Evolutionary conservation across 2,888 invertebrate genomes (phyloP).

Genomic region (Pterostichus madidus): DNA sequence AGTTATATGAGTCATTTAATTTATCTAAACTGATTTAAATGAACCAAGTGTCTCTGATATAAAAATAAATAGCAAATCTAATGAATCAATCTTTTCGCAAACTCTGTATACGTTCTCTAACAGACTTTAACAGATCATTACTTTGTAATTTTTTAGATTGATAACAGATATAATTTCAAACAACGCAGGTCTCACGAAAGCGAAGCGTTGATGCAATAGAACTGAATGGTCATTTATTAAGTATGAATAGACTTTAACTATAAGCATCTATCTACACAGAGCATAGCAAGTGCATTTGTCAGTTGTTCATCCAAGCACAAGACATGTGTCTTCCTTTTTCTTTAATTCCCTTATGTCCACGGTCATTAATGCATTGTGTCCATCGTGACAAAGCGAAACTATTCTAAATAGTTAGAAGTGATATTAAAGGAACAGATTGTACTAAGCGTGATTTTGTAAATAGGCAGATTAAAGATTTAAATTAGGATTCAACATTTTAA

Average conservation of each 20-base stretch:
- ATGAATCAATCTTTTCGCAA: too few relatives aligned
- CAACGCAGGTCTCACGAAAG: background rate
- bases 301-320: conserved; percentile 18
- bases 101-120: too few relatives aligned
- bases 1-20: too few relatives aligned
- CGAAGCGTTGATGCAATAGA: background rate
- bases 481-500: background rate
- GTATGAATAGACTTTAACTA: conserved; percentile 2
- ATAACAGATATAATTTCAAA: background rate
- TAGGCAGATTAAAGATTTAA: background rate
- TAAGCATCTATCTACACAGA: background rate
- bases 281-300: conserved; percentile 27
- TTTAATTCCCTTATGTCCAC: background rate
- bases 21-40: too few relatives aligned
- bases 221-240: conserved; percentile 30
- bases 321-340: conserved; percentile 21
- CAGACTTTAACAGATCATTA: too few relatives aligned
- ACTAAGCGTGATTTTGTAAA: background rate
- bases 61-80: too few relatives aligned
- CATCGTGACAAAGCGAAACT: conserved; percentile 21
- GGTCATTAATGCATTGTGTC: conserved; percentile 23
- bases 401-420: background rate
- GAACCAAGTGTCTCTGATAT: too few relatives aligned
- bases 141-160: too few relatives aligned
- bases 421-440: conserved; percentile 12